phyloP scores from a whole-genome alignment of 1,140 invertebrate genomes.

The Lycorma delicatula region DNA sequence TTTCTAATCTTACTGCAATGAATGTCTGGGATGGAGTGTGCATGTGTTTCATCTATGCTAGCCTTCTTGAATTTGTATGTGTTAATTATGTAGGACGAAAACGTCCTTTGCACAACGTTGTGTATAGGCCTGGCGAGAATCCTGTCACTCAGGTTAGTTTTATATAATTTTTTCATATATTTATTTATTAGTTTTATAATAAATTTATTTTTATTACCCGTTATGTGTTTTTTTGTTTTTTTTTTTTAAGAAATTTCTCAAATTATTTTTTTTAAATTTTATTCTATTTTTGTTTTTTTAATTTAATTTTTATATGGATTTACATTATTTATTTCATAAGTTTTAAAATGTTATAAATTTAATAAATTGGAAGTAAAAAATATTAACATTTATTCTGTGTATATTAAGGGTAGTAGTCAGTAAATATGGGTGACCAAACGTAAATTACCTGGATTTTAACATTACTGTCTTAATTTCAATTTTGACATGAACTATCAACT shows the following conservation, averaged over 20 bases:
- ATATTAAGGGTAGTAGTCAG: too few species aligned
- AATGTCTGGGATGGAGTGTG: slow-evolving; percentile 94
- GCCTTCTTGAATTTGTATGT: slow-evolving; percentile 85
- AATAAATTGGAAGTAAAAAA: too few species aligned
- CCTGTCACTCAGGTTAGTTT: slow-evolving; percentile 74
- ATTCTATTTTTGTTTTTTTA: neutral
- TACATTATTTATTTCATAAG: too few species aligned
- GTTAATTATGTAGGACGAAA: slow-evolving; percentile 93
- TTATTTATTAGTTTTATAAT: neutral
- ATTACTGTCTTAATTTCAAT: too few species aligned
- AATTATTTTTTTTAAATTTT: neutral
- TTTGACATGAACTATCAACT: too few species aligned
- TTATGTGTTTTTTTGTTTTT: slow-evolving; percentile 3
- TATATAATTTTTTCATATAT: neutral
- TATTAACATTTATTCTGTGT: too few species aligned
- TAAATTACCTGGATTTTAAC: too few species aligned
- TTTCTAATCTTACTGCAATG: slow-evolving; percentile 89
- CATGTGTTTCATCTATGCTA: slow-evolving; percentile 94
- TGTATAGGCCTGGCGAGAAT: slow-evolving; percentile 80
- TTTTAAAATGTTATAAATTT: too few species aligned
- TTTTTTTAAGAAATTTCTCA: neutral
- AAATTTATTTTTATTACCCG: neutral
- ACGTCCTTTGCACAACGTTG: slow-evolving; percentile 75
- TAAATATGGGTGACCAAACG: too few species aligned
- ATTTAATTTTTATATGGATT: neutral